Base-by-base conservation (phyloP, 2,797 vertebrate species). In the Poeciliopsis gracilis region DNA sequence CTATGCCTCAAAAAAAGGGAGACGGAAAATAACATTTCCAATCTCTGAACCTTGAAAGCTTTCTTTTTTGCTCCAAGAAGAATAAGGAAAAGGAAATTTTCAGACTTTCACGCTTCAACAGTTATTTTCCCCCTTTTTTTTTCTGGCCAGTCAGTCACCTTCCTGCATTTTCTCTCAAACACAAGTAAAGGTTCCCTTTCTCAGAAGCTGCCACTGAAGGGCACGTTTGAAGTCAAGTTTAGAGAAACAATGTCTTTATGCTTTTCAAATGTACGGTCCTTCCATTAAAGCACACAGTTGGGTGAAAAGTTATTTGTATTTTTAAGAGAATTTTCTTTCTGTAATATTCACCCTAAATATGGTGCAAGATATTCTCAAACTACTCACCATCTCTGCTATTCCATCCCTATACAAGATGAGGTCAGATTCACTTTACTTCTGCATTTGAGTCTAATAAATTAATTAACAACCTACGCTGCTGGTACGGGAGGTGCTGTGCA, bases 1-100 rank as follows among this genome's bases (percentile, higher is more conserved):
- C 82, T 91, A 82, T 89, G 91, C 85, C 85, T 86, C 78, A 84
- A 59, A 88, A 93, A 70, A 92, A 78, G 82, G 81, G 71, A 91
- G 80, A 92, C 84, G 88, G 90, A 90, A 96, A 95, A 94, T 87
- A 92, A 89, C 84, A 92, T 94, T 94, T 93, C 84, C 92, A 93
- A 93, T 96, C 88, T 93, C 72, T 84, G 87, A 84, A 92, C 93
- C 90, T 94, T 95, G 93, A 94, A 95, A 92, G 84, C 84, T 85
- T 93, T 89, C 75, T 91, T 92, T 88, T 86, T 88, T 86, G 38
- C 88, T 87, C 67, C 36, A 30, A 93, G 82, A 92, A 74, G 80
- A 82, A 91, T 91, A 89, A 76, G 82, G 83, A 77, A 93, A 92
- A 93, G 79, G 79, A 91, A 89, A 91, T 87, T 88, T 93, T 79